Evolutionary conservation across 2,888 invertebrate species (phyloP).

Genomic region (Nephrocerus scutellatus): DNA sequence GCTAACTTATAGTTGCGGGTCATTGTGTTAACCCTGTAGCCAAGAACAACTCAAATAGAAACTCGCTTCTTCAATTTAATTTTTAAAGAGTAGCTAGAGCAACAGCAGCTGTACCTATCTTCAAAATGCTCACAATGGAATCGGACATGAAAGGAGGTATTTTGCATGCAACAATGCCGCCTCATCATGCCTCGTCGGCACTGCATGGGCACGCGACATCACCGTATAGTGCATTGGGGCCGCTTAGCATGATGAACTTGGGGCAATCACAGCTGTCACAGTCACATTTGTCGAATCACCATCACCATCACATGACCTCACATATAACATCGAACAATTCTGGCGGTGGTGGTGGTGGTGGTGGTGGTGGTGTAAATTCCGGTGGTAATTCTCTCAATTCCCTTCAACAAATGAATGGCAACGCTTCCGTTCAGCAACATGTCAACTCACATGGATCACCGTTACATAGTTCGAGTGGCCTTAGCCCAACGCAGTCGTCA

Average conservation of each 20-base stretch:
- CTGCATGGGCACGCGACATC: conserved; percentile 57
- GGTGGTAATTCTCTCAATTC: conserved; percentile 39
- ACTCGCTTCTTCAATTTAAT: background rate
- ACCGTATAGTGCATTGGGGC: conserved; percentile 67
- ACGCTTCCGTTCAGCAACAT: conserved; percentile 37
- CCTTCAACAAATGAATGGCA: conserved; percentile 43
- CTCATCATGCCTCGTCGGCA: conserved; percentile 61
- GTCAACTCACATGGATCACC: conserved; percentile 38
- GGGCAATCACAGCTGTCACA: conserved; percentile 59
- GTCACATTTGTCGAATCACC: conserved; percentile 58
- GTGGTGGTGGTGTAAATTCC: conserved; percentile 24
- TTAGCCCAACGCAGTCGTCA: conserved; percentile 44
- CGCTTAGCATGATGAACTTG: conserved; percentile 61
- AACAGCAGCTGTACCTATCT: no score
- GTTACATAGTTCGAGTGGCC: conserved; percentile 44
- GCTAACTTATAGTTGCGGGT: background rate
- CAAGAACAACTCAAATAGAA: conserved; percentile 1
- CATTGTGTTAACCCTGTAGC: background rate
- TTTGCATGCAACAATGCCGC: conserved; percentile 78
- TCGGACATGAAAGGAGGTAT: conserved; percentile 84
- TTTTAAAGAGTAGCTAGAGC: no score
- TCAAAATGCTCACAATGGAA: conserved; percentile 88
- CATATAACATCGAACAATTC: conserved; percentile 39
- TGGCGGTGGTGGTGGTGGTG: conserved; percentile 27
- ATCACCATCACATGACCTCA: conserved; percentile 49